These are phyloP conservation scores for Helarctos malayanus DNA, from an alignment of 2,797 vertebrate species.

Conservation along the genomic window DNA sequence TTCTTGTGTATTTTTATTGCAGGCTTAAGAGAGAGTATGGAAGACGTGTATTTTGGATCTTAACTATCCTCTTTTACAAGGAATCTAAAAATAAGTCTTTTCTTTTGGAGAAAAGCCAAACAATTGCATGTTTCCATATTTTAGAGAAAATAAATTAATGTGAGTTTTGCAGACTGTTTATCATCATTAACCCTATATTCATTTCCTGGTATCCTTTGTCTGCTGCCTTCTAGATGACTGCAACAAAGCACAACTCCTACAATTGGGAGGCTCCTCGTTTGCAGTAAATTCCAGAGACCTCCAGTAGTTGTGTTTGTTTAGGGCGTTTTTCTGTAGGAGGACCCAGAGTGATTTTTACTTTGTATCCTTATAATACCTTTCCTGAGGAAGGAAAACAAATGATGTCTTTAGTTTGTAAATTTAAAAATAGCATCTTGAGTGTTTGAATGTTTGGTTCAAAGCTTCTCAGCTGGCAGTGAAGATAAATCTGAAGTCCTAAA, in stretches of 20 bases:
- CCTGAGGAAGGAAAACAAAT: background rate
- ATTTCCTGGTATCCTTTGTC: constrained; percentile 63
- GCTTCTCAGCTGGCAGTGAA: background rate
- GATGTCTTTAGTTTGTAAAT: constrained; percentile 41
- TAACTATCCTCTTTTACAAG: constrained; percentile 79
- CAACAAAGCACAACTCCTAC: background rate
- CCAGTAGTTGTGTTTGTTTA: constrained; percentile 33
- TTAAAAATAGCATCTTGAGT: background rate
- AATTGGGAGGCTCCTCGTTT: constrained; percentile 38
- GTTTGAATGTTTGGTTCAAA: constrained; percentile 41
- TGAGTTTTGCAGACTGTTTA: constrained; percentile 82
- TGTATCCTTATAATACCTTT: constrained; percentile 19
- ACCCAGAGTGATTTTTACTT: constrained; percentile 46
- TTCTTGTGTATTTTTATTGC: constrained; percentile 77
- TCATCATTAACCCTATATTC: constrained; percentile 67
- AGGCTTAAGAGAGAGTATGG: constrained; percentile 80
- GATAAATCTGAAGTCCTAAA: background rate
- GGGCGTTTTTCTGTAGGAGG: background rate
- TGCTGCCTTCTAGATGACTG: constrained; percentile 63
- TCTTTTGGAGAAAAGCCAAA: constrained; percentile 82
- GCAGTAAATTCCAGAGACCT: background rate
- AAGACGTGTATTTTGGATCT: constrained; percentile 83
- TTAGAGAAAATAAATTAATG: constrained; percentile 83
- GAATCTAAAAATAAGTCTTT: constrained; percentile 81
- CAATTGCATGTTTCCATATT: constrained; percentile 81